phyloP scores from a whole-genome alignment of 2,113 vertebrate species.

The Cygnus atratus region DNA sequence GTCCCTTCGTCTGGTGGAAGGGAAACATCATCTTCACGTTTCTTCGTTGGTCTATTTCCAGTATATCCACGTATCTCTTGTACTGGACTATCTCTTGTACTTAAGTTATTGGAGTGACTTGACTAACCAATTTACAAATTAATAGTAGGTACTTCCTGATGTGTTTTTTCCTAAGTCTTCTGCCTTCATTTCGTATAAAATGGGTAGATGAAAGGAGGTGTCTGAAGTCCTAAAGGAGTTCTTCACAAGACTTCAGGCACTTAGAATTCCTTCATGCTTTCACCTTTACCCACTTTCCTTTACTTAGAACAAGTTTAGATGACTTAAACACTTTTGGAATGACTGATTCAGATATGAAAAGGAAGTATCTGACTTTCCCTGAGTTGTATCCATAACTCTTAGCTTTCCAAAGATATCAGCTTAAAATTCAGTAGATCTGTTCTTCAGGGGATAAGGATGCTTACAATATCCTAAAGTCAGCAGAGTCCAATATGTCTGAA shows the following conservation, averaged over 20 bases:
- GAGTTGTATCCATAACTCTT: neutral
- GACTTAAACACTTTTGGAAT: neutral
- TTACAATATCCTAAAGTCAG: neutral
- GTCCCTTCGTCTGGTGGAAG: neutral
- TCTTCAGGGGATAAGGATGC: neutral
- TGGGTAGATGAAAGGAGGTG: neutral
- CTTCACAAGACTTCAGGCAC: neutral
- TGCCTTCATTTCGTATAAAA: neutral
- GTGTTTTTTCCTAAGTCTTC: neutral
- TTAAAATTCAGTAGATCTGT: neutral
- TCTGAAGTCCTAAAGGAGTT: neutral
- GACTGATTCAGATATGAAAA: neutral
- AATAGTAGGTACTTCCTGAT: neutral
- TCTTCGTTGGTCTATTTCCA: neutral
- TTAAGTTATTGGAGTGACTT: neutral
- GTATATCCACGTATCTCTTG: neutral
- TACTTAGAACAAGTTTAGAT: neutral
- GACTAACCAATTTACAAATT: neutral
- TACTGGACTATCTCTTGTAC: too few relatives aligned
- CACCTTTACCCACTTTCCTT: neutral
- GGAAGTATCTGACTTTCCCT: neutral
- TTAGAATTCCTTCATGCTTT: neutral
- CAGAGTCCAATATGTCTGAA: constrained; percentile 6
- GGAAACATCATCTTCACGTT: too few relatives aligned
- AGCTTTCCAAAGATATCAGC: neutral